A percentile compares a stretch with the other conserved stretches of the same genome.
phyloP scores from a whole-genome alignment of 2,113 vertebrate species.

The Aptenodytes patagonicus region DNA sequence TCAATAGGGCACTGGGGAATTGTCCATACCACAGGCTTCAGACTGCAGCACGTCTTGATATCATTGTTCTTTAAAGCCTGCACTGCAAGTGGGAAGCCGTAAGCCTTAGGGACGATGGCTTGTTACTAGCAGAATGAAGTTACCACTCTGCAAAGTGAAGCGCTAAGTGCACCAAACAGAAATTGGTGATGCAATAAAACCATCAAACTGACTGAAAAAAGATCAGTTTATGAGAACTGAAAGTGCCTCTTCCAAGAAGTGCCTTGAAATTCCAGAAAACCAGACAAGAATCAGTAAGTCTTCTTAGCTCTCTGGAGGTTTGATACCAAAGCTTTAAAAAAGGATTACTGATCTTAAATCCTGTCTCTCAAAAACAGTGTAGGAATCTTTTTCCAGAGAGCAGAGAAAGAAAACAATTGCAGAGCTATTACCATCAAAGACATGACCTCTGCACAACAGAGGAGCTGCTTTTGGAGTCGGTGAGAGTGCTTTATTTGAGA shows the following conservation, averaged over 20 bases:
- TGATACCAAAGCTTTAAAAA: not conserved
- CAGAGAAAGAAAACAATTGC: not conserved
- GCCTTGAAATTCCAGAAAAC: not conserved
- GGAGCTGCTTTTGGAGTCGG: not conserved
- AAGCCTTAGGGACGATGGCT: not conserved
- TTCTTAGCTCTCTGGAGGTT: not conserved
- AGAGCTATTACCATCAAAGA: not conserved
- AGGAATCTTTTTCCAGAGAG: not conserved
- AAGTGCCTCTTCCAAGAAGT: not conserved
- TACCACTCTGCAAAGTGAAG: not conserved
- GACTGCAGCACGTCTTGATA: not conserved
- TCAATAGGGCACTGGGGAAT: not conserved
- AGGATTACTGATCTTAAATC: not conserved
- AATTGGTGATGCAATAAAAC: not conserved
- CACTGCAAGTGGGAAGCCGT: not conserved
- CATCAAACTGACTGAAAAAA: not conserved
- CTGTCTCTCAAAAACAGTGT: not conserved
- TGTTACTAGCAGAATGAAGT: not conserved
- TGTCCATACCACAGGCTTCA: not conserved
- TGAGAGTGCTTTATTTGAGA: not conserved
- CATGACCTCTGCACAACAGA: not conserved
- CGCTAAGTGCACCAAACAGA: not conserved
- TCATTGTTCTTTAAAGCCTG: not conserved
- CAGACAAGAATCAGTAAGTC: not conserved
- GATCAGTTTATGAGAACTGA: not conserved